Evolutionary conservation across 2,888 invertebrate species (phyloP).

Genomic region (Ennomos fuscantarius): DNA sequence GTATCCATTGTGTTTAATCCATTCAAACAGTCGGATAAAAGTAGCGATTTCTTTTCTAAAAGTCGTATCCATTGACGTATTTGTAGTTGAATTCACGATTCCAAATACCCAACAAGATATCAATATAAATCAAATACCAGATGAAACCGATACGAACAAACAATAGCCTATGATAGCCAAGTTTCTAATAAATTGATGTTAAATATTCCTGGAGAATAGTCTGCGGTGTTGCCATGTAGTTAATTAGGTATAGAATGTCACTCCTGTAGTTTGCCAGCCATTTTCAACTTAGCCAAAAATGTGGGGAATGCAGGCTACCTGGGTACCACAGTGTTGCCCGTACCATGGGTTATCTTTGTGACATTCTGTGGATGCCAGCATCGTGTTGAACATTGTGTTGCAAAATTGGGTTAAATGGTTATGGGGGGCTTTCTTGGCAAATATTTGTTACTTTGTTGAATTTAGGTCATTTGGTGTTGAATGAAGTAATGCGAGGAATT

Average conservation of each 20-base stretch:
- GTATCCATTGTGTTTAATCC: too few relatives aligned
- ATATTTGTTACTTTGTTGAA: constrained; percentile 19
- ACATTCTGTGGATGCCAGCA: constrained; percentile 35
- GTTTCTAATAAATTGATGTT: constrained; percentile 34
- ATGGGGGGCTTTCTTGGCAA: constrained; percentile 30
- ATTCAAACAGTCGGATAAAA: too few relatives aligned
- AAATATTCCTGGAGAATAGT: constrained; percentile 33
- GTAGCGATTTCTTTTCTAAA: too few relatives aligned
- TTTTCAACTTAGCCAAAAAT: constrained; percentile 39
- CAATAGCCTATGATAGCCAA: constrained; percentile 27
- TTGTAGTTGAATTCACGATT: constrained; percentile 13
- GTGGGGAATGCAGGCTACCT: constrained; percentile 37
- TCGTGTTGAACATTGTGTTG: constrained; percentile 29
- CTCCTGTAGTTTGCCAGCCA: constrained; percentile 31
- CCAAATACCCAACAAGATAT: constrained; percentile 22
- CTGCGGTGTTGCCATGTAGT: constrained; percentile 35
- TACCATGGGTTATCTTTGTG: constrained; percentile 37
- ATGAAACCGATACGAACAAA: constrained; percentile 34
- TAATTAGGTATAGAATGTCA: constrained; percentile 44
- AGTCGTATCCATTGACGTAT: background rate
- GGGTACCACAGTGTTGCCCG: constrained; percentile 29
- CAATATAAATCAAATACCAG: constrained; percentile 37
- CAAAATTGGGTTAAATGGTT: constrained; percentile 31
- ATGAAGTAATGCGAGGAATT: background rate
- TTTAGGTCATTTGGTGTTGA: background rate